Percentiles rank a stretch among this genome's conserved stretches.
Conservation (phyloP, 92 coral and sea anemone genomes). For the Nematostella vectensis region DNA sequence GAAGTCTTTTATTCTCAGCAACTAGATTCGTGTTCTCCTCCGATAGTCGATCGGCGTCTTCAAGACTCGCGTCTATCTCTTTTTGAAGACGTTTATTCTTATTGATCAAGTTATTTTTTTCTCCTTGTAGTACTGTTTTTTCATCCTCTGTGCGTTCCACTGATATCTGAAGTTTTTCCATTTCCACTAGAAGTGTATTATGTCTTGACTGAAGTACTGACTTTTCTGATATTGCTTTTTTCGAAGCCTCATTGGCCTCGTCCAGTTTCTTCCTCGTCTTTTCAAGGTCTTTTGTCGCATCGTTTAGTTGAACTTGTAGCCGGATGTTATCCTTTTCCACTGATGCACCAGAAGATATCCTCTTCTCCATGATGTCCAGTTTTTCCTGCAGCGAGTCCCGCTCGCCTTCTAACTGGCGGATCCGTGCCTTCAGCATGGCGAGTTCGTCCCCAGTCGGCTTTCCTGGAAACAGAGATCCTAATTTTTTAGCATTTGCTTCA, state of each 20-base stretch:
- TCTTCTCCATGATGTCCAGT: slow-evolving; percentile 40
- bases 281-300: slow-evolving; percentile 53
- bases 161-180: slow-evolving; percentile 38
- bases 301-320: slow-evolving; percentile 56
- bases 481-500: not conserved
- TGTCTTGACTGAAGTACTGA: slow-evolving; percentile 25
- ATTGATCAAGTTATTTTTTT: slow-evolving; percentile 26
- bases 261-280: slow-evolving; percentile 40
- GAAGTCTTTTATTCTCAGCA: slow-evolving; percentile 20
- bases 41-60: slow-evolving; percentile 38
- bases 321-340: slow-evolving; percentile 77
- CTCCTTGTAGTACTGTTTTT: slow-evolving; percentile 30
- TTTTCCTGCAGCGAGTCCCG: slow-evolving; percentile 38
- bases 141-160: slow-evolving; percentile 33
- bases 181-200: slow-evolving; percentile 36
- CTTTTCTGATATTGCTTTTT: slow-evolving; percentile 35
- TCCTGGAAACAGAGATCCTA: slow-evolving; percentile 5
- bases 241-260: slow-evolving; percentile 14
- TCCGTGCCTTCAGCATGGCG: slow-evolving; percentile 41
- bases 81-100: slow-evolving; percentile 28
- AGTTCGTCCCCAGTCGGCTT: slow-evolving; percentile 31
- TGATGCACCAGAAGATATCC: slow-evolving; percentile 49
- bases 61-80: slow-evolving; percentile 30
- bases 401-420: slow-evolving; percentile 51
- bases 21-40: slow-evolving; percentile 32